Percentiles rank a stretch among this genome's conserved stretches.
Conservation (phyloP, 2,113 vertebrate genomes). For the Lota lota region DNA sequence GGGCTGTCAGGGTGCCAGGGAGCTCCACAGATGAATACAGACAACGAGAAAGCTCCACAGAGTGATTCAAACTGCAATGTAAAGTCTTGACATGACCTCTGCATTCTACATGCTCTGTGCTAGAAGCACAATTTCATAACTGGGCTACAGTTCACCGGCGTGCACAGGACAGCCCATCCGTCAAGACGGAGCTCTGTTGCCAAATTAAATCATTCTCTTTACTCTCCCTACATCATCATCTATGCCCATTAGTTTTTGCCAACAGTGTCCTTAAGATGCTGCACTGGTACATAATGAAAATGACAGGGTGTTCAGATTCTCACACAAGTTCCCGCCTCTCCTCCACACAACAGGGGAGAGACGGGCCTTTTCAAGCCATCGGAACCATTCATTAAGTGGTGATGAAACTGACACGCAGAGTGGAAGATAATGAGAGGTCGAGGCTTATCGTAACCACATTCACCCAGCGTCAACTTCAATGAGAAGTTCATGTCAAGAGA, state of each 20-base stretch:
- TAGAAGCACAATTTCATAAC: no score
- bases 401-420: not conserved
- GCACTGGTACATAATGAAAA: conserved; percentile 55
- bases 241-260: not conserved
- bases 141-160: no score
- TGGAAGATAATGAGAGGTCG: not conserved
- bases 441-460: not conserved
- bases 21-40: no score
- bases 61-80: conserved; percentile 28
- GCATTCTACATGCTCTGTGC: not conserved
- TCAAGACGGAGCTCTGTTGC: no score
- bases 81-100: conserved; percentile 17
- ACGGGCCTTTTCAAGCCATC: not conserved
- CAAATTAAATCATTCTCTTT: no score
- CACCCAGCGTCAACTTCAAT: conserved; percentile 3
- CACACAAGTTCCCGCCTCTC: not conserved
- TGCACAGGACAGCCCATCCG: no score
- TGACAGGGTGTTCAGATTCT: not conserved
- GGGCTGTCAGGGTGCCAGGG: no score
- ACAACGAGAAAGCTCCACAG: not conserved
- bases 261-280: conserved; percentile 22
- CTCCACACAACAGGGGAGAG: not conserved
- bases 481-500: not conserved
- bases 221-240: not conserved
- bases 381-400: not conserved